Percentiles rank a stretch among this genome's conserved stretches.
These are phyloP conservation scores for Ceriagrion tenellum DNA, from an alignment of 2,888 invertebrate genomes.

Conservation along the genomic window DNA sequence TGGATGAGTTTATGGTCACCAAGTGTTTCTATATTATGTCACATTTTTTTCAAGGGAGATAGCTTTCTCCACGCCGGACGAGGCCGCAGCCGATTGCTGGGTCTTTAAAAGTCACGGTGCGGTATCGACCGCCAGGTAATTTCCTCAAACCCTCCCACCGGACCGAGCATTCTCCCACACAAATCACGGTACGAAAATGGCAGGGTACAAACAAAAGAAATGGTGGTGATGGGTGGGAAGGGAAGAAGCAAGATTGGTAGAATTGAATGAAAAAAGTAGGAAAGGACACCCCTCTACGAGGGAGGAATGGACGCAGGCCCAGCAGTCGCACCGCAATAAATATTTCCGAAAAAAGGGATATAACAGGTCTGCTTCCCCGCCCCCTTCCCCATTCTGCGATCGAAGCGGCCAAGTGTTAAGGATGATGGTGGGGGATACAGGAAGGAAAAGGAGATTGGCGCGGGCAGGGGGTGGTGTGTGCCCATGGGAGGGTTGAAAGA, in stretches of 20 bases:
- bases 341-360: conserved; percentile 20
- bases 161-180: neutral
- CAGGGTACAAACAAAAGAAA: neutral
- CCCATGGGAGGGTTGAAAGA: neutral
- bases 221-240: neutral
- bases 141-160: neutral
- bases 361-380: neutral
- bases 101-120: neutral
- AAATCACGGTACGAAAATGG: neutral
- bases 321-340: conserved; percentile 17
- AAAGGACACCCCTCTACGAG: neutral
- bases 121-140: neutral
- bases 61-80: too few species aligned
- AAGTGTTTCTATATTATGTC: too few species aligned
- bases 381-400: neutral
- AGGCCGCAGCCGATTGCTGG: neutral
- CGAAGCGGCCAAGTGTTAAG: conserved; percentile 8
- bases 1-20: too few species aligned
- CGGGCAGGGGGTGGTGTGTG: neutral
- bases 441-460: neutral
- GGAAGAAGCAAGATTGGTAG: too few species aligned
- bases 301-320: neutral
- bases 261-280: neutral
- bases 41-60: too few species aligned
- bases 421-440: neutral